Evolutionary conservation across 1,140 invertebrate species (phyloP).

Genomic region (Cotesia chilonis): DNA sequence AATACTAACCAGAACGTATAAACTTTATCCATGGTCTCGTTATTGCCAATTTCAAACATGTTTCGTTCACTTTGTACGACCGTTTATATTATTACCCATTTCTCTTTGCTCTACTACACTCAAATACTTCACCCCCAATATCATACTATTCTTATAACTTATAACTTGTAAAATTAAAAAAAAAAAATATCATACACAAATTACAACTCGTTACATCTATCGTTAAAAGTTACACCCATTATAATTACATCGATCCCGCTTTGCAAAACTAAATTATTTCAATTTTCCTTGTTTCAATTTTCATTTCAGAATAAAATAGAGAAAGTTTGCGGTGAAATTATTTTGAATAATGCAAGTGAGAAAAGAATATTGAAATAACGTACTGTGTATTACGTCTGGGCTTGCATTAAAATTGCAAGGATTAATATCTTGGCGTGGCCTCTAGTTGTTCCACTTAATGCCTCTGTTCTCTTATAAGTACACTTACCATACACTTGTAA

Average conservation of each 20-base stretch:
- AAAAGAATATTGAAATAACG: conserved; percentile 31
- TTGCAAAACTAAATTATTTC: neutral
- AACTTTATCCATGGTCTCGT: conserved; percentile 31
- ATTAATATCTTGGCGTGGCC: conserved; percentile 30
- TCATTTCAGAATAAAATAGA: neutral
- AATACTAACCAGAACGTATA: conserved; percentile 37
- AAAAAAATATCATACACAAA: conserved; percentile 13
- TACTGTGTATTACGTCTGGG: neutral
- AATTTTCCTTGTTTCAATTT: neutral
- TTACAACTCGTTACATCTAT: conserved; percentile 9
- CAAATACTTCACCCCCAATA: neutral
- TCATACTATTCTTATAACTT: neutral
- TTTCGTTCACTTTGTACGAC: conserved; percentile 33
- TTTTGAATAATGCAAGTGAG: conserved; percentile 25
- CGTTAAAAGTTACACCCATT: neutral
- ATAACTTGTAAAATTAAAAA: too few relatives aligned
- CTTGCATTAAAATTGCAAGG: conserved; percentile 31
- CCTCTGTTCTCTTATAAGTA: neutral
- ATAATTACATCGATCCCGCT: too few relatives aligned
- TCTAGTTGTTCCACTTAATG: conserved; percentile 24
- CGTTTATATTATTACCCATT: conserved; percentile 31
- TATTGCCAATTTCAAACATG: conserved; percentile 36
- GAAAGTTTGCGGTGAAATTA: conserved; percentile 11
- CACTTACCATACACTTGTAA: too few relatives aligned
- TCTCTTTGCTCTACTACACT: conserved; percentile 2